phyloP scores from a whole-genome alignment of 2,797 vertebrate species.

The Pitangus sulphuratus region DNA sequence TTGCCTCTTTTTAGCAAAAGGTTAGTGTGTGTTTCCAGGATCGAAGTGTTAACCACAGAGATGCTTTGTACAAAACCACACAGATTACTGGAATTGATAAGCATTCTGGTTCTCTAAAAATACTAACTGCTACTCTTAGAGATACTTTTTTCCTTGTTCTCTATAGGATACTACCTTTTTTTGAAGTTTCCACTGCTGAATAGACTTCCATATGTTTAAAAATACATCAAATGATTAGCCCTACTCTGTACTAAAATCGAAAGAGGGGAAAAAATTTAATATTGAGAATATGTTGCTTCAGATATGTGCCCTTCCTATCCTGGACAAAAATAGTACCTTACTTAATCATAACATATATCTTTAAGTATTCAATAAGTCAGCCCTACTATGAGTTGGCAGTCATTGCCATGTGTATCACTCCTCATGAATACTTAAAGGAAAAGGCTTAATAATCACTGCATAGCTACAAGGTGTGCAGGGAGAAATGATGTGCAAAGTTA shows the following conservation, averaged over 20 bases:
- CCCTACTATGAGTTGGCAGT: background rate
- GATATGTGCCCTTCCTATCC: background rate
- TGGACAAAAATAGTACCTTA: background rate
- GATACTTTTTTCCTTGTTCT: background rate
- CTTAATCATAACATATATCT: background rate
- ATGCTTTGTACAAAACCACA: background rate
- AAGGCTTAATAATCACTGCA: background rate
- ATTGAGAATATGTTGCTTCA: background rate
- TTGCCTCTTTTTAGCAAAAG: background rate
- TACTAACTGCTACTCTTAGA: background rate
- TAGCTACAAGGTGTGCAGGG: background rate
- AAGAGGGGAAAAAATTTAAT: background rate
- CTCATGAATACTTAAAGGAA: background rate
- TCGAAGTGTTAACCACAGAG: background rate
- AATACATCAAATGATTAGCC: background rate
- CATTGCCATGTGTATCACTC: background rate
- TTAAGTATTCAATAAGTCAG: background rate
- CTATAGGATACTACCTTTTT: background rate
- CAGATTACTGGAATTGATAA: background rate
- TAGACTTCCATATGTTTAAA: background rate
- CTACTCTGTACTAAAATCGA: background rate
- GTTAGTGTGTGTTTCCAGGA: background rate
- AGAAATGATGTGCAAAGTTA: background rate
- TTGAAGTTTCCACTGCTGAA: background rate
- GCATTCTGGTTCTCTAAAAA: background rate